Base-by-base conservation (phyloP, 2,888 invertebrate genomes). In the Cataglyphis altisquamis region DNA sequence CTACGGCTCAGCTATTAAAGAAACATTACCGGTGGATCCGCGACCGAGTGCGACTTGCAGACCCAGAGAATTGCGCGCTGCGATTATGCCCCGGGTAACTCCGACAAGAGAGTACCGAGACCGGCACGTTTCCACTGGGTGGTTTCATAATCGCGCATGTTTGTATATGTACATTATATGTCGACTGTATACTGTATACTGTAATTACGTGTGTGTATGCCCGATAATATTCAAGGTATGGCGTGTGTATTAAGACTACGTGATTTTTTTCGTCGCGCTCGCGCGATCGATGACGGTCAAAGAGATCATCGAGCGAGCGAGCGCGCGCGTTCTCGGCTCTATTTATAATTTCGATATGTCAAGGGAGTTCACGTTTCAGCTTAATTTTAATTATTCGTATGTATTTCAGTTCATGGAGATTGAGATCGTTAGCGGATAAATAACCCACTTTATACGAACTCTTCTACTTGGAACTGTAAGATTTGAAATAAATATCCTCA, bases 141-240 rank as follows among this genome's bases (percentile, higher is more conserved):
- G 75, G 36, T 52, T 52, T 52, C n/a, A 52, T 92, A 90, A 86
- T 90, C 86, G 85, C 90, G 89, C 91, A 93, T 93, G 93, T 94
- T 94, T 94, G 93, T 94, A 94, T 94, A 94, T 94, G 93, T 94
- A 94, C 93, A 94, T 94, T 92, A 94, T 92, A 94, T 93, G 93
- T 94, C 90, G 91, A 91, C 89, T 93, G 92, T 87, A 88, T 52
- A 92, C 90, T 90, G 91, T 91, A 73, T 60, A 91, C 88, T 93
- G 93, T 93, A 93, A 92, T 92, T 92, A 94, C 94, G 94, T 94
- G 94, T 94, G 94, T 94, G 94, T 94, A 93, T 93, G 93, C 92
- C 92, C 92, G 94, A 91, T 92, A 92, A 66, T 94, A 90, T 89
- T 85, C 90, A 89, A 89, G 89, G 84, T 91, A 91, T 90, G 87